Evolutionary conservation across 2,113 vertebrate species (phyloP), one percentile per base, ranked within the genome.

Genomic region (Thunnus thynnus): DNA sequence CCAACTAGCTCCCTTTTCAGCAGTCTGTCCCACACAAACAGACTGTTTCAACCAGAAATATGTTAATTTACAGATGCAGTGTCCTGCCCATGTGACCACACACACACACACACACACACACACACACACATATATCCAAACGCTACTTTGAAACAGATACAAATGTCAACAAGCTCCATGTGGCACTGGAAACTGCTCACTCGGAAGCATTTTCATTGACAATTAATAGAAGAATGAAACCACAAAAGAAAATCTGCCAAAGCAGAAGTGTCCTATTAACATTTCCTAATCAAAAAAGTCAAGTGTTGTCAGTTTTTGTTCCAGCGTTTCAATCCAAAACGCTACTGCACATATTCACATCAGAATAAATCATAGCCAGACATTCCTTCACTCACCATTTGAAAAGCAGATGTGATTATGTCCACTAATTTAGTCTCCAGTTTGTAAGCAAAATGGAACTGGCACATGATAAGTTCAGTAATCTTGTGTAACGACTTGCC

Each of bases 111-210:
- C 16, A 30, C 44, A 69, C 17, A 46, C 36, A 41, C 36, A 41
- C 7, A 41, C 9, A 41, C 2, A 27, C 16, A 30, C 44, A 17
- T 50, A 3, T 20, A 47, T 66, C 73, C 46, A 56, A 52, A 73
- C 48, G 54, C 70, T 62, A 57, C 71, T 52, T 58, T 44, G 56
- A 69, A 32, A 17, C 57, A 56, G 32, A 76, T 54, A 48, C 44
- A 61, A 84, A 73, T 68, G 67, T 80, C 69, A 75, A 65, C 55
- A 25, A 64, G 67, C 72, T 78, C 65, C 56, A 32, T n/a, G 74
- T 62, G 55, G 57, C 54, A 30, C 32, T 66, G 65, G 55, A 78
- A 68, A 63, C 56, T 56, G 72, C 52, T 80, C 55, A 17, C 52
- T 64, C 8, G 57, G 64, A 66, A 72, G 75, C 56, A 48, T 36